Percentiles rank a stretch among this genome's conserved stretches.
These are phyloP conservation scores for Anableps anableps DNA, from an alignment of 2,797 vertebrate species.

Conservation along the genomic window DNA sequence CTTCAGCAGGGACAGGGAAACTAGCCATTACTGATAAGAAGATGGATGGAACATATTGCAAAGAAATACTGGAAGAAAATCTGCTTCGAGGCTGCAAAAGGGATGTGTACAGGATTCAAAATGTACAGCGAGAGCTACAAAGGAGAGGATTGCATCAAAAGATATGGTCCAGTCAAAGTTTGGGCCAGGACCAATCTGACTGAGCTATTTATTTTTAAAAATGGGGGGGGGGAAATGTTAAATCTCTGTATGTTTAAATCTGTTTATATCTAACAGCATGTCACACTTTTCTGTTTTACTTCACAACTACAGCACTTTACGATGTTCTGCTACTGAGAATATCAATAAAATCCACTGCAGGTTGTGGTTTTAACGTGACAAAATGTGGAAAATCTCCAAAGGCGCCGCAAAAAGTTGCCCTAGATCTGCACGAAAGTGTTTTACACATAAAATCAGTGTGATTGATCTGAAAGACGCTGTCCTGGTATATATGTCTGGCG, in stretches of 20 bases:
- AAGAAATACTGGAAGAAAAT: neutral
- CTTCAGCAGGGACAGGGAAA: neutral
- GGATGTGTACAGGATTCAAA: too few species aligned
- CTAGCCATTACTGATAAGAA: neutral
- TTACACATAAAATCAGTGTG: neutral
- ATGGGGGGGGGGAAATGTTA: too few species aligned
- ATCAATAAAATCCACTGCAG: neutral
- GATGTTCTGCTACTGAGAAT: neutral
- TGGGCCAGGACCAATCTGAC: too few species aligned
- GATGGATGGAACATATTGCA: neutral
- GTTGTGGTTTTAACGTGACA: neutral
- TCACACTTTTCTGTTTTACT: neutral
- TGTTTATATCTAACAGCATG: neutral
- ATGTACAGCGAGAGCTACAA: too few species aligned
- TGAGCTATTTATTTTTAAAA: too few species aligned
- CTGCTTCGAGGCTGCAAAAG: neutral
- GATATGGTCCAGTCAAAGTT: too few species aligned
- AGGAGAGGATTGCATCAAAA: too few species aligned
- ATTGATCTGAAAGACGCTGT: slow-evolving; percentile 29
- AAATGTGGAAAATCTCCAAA: neutral
- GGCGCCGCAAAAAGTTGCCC: too few species aligned
- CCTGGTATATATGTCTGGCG: slow-evolving; percentile 30
- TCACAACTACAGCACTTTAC: neutral
- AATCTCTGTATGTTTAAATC: neutral
- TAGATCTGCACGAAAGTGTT: too few species aligned